phyloP scores from a whole-genome alignment of 1,140 invertebrate genomes.

The Ctenoplectra terminalis region DNA sequence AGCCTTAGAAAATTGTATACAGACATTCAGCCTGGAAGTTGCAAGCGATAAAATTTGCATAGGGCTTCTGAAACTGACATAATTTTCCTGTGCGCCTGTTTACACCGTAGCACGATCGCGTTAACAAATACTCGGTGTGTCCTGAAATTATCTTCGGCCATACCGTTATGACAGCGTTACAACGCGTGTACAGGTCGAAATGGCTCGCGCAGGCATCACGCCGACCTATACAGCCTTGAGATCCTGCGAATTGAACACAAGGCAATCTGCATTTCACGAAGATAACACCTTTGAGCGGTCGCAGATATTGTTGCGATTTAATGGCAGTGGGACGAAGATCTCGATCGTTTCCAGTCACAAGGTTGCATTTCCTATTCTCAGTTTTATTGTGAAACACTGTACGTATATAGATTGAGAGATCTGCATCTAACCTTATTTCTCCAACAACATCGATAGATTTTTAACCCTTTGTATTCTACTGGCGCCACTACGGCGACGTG shows the following conservation, averaged over 20 bases:
- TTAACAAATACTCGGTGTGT: not conserved
- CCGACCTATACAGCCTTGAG: conserved; percentile 67
- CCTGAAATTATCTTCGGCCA: not conserved
- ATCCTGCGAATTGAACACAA: conserved; percentile 77
- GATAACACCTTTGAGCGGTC: conserved; percentile 64
- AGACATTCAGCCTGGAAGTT: not conserved
- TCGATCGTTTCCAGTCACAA: not conserved
- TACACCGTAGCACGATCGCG: not conserved
- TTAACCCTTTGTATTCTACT: no score
- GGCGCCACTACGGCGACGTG: no score
- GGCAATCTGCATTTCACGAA: conserved; percentile 77
- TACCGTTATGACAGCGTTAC: conserved; percentile 31
- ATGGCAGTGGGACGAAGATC: conserved; percentile 5
- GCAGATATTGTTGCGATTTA: conserved; percentile 43
- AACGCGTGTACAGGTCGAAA: conserved; percentile 48
- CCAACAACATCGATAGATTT: no score
- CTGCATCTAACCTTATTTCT: no score
- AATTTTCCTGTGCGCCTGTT: not conserved
- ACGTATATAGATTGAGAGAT: no score
- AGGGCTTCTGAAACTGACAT: not conserved
- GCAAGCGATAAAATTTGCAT: not conserved
- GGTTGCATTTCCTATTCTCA: not conserved
- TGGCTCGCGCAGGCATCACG: conserved; percentile 48
- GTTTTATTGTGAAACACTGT: no score
- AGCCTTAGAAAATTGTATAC: not conserved